Base-by-base conservation (phyloP, 2,888 invertebrate genomes). In the Hydriomena furcata region DNA sequence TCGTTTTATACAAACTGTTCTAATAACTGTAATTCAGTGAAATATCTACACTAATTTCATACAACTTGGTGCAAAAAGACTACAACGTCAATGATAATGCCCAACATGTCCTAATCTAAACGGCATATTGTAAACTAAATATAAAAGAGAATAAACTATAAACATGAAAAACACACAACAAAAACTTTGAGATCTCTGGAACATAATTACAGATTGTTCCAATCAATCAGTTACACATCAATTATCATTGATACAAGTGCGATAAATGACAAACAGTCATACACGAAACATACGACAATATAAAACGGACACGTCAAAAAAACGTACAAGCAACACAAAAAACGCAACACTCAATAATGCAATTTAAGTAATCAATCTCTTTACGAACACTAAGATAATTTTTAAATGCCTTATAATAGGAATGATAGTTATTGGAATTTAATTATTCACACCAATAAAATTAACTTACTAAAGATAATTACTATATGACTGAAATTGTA, bases 341-440 rank as follows among this genome's bases (percentile, higher is more conserved):
- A 62, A 61, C 45, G 57, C 55, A 55, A 52, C 51, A 66, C 66
- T 52, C 63, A 60, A 55, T 44, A 64, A n/a, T n/a, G n/a, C n/a
- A 62, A 59, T 30, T 31, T 11, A 30, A 56, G 52, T 35, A 48
- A 63, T 54, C 13, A 41, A 44, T 17, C 32, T 34, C 23, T 23
- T 17, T 17, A 47, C n/a, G 32, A 37, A 49, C 23, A 32, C 38
- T 42, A 24, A 52, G 35, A 5, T 40, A 36, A n/a, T 25, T 59
- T 66, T 66, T 76, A 80, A 81, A 81, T 80, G 81, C 82, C 66
- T 74, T 70, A 10, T 58, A 63, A 64, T 66, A 65, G 81, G 79
- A 82, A 81, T 82, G 79, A 71, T 71, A 56, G 40, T 50, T 60
- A 60, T 55, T 65, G 61, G 63, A 71, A 68, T 60, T 52, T 41